Conservation (phyloP, 2,888 invertebrate genomes). For the Aphidius colemani region DNA sequence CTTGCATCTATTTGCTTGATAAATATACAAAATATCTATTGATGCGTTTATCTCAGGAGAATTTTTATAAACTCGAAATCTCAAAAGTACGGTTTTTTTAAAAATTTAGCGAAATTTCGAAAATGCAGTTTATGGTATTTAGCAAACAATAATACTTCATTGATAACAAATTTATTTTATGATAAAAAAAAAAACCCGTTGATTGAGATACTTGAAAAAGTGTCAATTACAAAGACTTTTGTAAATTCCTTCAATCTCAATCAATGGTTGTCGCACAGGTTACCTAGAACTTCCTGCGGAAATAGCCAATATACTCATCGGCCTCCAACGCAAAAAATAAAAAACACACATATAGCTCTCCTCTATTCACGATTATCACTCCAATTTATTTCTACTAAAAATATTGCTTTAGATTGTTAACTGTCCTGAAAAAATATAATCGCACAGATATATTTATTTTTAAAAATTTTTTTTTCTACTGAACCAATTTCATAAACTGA, state of each 20-base stretch:
- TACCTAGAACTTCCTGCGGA: slow-evolving; percentile 58
- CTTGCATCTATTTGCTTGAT: no score
- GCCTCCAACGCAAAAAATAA: slow-evolving; percentile 52
- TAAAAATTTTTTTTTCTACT: not conserved
- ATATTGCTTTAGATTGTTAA: no score
- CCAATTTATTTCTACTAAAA: no score
- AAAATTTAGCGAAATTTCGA: no score
- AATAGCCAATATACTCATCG: slow-evolving; percentile 57
- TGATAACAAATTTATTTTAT: not conserved
- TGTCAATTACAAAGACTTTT: slow-evolving; percentile 47
- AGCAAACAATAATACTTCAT: no score
- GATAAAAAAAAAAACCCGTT: not conserved
- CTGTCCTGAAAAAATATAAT: no score
- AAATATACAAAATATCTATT: no score
- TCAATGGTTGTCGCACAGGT: slow-evolving; percentile 52
- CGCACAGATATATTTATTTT: no score
- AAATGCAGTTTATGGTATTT: no score
- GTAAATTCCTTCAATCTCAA: slow-evolving; percentile 48
- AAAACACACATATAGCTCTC: slow-evolving; percentile 29
- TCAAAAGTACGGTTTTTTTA: no score
- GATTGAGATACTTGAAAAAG: slow-evolving; percentile 49
- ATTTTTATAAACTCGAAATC: no score
- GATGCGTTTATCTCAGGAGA: no score
- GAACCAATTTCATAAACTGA: slow-evolving; percentile 49
- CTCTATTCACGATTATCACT: slow-evolving; percentile 19